Conservation (phyloP, 1,140 invertebrate species). For the Anagrus nilaparvatae region DNA sequence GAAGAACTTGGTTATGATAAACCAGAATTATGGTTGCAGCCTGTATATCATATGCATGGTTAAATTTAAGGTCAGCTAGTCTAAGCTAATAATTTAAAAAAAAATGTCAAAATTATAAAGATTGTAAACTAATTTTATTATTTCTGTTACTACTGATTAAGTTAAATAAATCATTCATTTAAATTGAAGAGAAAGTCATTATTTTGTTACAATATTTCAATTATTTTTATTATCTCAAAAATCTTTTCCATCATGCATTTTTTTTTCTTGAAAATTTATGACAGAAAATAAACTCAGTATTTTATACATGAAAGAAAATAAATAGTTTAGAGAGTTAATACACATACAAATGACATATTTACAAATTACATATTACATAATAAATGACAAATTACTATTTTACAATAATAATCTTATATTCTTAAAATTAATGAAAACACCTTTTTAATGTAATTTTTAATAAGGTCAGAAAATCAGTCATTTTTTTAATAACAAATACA, state of each 20-base stretch:
- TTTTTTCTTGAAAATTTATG: constrained; percentile 23
- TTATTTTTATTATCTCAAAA: too few relatives aligned
- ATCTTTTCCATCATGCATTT: constrained; percentile 18
- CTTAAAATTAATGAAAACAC: constrained; percentile 18
- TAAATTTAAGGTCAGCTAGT: constrained; percentile 14
- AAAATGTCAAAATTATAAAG: constrained; percentile 1
- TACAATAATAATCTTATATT: constrained; percentile 30
- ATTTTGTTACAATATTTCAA: constrained; percentile 30
- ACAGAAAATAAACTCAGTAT: constrained; percentile 20
- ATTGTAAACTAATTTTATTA: constrained; percentile 17
- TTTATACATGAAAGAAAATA: constrained; percentile 38
- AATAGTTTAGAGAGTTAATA: constrained; percentile 35
- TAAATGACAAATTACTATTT: constrained; percentile 30
- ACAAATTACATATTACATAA: constrained; percentile 37
- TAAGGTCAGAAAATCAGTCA: too few relatives aligned
- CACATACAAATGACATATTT: constrained; percentile 35
- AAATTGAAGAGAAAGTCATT: constrained; percentile 18
- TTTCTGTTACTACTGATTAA: constrained; percentile 3
- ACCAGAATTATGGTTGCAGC: constrained; percentile 80
- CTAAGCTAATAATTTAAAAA: constrained; percentile 7
- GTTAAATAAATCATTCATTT: constrained; percentile 10
- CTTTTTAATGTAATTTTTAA: neutral
- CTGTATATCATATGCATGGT: constrained; percentile 57
- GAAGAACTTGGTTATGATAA: constrained; percentile 96
- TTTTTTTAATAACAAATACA: too few relatives aligned